phyloP scores from a whole-genome alignment of 2,113 vertebrate genomes.

The Forbesichthys papilliferus region DNA sequence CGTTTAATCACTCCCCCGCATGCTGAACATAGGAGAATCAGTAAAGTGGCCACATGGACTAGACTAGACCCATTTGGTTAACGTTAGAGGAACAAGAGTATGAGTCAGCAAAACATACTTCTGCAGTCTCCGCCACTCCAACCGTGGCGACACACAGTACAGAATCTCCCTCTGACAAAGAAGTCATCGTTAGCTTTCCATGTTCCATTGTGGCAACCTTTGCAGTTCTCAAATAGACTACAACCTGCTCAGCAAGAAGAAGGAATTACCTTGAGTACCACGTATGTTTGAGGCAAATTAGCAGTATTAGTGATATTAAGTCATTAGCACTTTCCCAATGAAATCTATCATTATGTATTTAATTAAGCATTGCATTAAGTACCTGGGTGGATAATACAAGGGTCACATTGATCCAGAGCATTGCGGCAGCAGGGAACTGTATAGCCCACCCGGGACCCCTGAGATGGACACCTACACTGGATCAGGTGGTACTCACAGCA shows the following conservation, averaged over 20 bases:
- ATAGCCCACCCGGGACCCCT: slow-evolving; percentile 84
- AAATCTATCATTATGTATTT: neutral
- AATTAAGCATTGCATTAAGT: neutral
- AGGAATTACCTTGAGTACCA: neutral
- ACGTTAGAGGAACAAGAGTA: neutral
- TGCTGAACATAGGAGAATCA: slow-evolving; percentile 63
- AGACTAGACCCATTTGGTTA: too few relatives aligned
- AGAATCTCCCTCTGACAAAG: slow-evolving; percentile 88
- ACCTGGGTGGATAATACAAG: slow-evolving; percentile 93
- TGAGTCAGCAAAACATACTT: slow-evolving; percentile 77
- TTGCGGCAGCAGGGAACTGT: slow-evolving; percentile 94
- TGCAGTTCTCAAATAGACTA: slow-evolving; percentile 94
- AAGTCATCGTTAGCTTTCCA: slow-evolving; percentile 89
- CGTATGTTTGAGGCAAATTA: too few relatives aligned
- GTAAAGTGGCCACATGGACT: slow-evolving; percentile 20
- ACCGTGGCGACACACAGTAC: slow-evolving; percentile 85
- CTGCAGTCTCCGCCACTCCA: slow-evolving; percentile 94
- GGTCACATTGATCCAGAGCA: slow-evolving; percentile 87
- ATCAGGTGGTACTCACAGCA: slow-evolving; percentile 92
- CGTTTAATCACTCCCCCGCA: slow-evolving; percentile 83
- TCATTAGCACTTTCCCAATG: neutral
- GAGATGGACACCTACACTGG: slow-evolving; percentile 84
- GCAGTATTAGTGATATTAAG: too few relatives aligned
- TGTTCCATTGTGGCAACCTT: slow-evolving; percentile 87
- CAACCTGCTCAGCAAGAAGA: slow-evolving; percentile 53